Percentiles rank a stretch among this genome's conserved stretches.
phyloP scores from a whole-genome alignment of 2,888 invertebrate species.

The Gortyna flavago region DNA sequence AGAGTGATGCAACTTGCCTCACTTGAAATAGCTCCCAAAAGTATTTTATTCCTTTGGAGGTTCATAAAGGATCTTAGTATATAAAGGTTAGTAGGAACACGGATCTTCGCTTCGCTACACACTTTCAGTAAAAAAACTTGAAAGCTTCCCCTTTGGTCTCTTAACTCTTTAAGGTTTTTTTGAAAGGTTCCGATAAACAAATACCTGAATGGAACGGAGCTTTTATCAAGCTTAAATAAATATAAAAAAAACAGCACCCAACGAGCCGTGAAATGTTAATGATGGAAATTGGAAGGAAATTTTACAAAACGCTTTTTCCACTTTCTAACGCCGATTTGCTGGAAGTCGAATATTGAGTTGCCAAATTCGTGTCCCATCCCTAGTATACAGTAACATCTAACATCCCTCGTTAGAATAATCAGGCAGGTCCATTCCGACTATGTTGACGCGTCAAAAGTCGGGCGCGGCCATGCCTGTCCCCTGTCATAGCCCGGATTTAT shows the following conservation, averaged over 20 bases:
- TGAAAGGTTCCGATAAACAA: constrained; percentile 28
- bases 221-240: constrained; percentile 10
- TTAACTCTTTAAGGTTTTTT: constrained; percentile 48
- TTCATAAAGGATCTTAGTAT: constrained; percentile 62
- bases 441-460: constrained; percentile 60
- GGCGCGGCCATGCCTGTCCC: constrained; percentile 39
- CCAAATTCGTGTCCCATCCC: constrained; percentile 19
- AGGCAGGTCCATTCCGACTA: constrained; percentile 48
- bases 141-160: constrained; percentile 47
- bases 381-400: constrained; percentile 35
- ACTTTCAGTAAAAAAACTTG: constrained; percentile 55
- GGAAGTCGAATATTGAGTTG: constrained; percentile 5
- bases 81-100: constrained; percentile 67
- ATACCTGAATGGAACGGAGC: constrained; percentile 29
- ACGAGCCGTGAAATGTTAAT: constrained; percentile 7
- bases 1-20: constrained; percentile 61
- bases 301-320: constrained; percentile 2
- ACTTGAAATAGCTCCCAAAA: constrained; percentile 68
- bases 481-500: constrained; percentile 62
- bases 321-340: neutral
- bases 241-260: constrained; percentile 4
- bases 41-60: constrained; percentile 65
- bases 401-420: constrained; percentile 48
- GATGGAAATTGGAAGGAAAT: constrained; percentile 10
- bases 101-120: constrained; percentile 68